Conservation (phyloP, 2,888 invertebrate species). For the Ganaspis brasiliensis region DNA sequence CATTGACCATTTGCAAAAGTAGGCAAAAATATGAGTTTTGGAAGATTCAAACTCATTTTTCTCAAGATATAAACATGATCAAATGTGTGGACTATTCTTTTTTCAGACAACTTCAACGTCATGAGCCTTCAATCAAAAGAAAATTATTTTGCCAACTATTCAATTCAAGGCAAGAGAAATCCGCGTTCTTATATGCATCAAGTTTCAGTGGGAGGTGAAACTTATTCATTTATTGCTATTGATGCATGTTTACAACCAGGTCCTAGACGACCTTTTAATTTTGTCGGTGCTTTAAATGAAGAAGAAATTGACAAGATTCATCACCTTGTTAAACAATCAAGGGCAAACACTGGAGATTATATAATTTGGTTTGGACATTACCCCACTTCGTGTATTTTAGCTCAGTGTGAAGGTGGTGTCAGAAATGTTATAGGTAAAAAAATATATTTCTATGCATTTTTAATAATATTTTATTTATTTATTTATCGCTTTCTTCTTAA, state of each 20-base stretch:
- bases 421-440: conserved; percentile 77
- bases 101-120: conserved; percentile 94
- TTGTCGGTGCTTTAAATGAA: conserved; percentile 88
- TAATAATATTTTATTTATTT: too few species aligned
- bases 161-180: conserved; percentile 88
- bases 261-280: conserved; percentile 93
- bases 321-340: conserved; percentile 83
- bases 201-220: conserved; percentile 82
- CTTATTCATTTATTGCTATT: conserved; percentile 91
- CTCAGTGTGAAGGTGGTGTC: conserved; percentile 82
- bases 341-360: conserved; percentile 82
- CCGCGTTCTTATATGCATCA: conserved; percentile 89
- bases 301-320: conserved; percentile 84
- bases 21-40: too few species aligned
- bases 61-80: too few species aligned
- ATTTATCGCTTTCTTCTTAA: too few species aligned
- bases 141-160: conserved; percentile 90
- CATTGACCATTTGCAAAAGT: too few species aligned
- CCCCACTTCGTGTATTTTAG: conserved; percentile 92
- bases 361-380: conserved; percentile 95
- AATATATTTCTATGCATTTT: too few species aligned
- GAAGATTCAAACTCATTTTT: too few species aligned
- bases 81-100: too few species aligned
- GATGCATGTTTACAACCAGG: conserved; percentile 95
- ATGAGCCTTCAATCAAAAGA: conserved; percentile 85